These are phyloP conservation scores for Vanacampus margaritifer DNA, from an alignment of 2,113 vertebrate genomes.

Conservation along the genomic window DNA sequence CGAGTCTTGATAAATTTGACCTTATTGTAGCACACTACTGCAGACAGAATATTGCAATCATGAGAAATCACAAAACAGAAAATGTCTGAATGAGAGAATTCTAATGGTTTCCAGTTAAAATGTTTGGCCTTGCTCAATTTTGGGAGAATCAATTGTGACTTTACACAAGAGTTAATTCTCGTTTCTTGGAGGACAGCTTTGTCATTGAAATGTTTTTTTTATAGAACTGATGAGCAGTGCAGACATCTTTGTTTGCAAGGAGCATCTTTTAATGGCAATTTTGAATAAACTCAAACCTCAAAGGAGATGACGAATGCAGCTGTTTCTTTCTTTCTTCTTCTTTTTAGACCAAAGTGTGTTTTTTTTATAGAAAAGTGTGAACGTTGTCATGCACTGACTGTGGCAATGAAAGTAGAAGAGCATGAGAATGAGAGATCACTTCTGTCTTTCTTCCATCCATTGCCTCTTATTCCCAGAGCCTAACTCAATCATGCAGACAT, in stretches of 20 bases:
- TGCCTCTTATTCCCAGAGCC: conserved; percentile 15
- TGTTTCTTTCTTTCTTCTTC: not conserved
- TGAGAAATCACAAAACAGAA: not conserved
- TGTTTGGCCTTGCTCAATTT: conserved; percentile 1
- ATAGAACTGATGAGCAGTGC: not conserved
- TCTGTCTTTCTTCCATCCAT: conserved; percentile 36
- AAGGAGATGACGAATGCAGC: not conserved
- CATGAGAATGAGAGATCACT: conserved; percentile 38
- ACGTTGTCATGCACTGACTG: conserved; percentile 9
- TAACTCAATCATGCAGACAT: conserved; percentile 30
- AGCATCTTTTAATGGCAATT: conserved; percentile 5
- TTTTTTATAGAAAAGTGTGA: conserved; percentile 1
- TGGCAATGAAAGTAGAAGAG: conserved; percentile 35
- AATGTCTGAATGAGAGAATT: not conserved
- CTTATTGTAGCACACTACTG: conserved; percentile 10
- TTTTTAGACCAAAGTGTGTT: not conserved
- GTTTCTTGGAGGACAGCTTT: not conserved
- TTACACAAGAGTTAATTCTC: not conserved
- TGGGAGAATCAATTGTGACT: conserved; percentile 7
- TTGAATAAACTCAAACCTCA: not conserved
- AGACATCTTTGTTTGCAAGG: not conserved
- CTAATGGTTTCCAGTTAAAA: not conserved
- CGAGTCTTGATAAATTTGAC: conserved; percentile 16
- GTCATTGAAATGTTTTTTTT: not conserved
- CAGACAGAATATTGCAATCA: not conserved